Conservation (phyloP, 2,888 invertebrate genomes). For the Athrips mouffetella region DNA sequence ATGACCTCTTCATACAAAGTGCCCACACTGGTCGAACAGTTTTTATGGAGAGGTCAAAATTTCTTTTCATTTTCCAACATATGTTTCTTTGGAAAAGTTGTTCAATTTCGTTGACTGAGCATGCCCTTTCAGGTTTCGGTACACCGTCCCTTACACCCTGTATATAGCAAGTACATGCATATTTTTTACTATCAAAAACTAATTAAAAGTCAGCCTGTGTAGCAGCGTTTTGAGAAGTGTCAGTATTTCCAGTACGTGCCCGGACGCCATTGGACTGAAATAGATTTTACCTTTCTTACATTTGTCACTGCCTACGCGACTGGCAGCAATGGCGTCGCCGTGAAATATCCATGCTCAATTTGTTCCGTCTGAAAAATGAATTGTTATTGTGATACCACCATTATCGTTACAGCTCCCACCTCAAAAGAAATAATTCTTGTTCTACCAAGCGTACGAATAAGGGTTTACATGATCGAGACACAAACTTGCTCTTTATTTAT, state of each 20-base stretch:
- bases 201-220: too few relatives aligned
- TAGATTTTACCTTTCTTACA: conserved; percentile 21
- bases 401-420: not conserved
- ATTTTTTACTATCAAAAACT: too few relatives aligned
- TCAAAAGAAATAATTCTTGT: not conserved
- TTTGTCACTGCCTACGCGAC: conserved; percentile 4
- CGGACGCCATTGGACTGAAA: conserved; percentile 26
- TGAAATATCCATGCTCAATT: conserved; percentile 9
- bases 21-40: too few relatives aligned
- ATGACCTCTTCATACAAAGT: too few relatives aligned
- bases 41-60: too few relatives aligned
- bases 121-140: too few relatives aligned
- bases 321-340: not conserved
- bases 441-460: not conserved
- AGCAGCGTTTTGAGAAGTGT: too few relatives aligned
- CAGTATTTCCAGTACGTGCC: conserved; percentile 17
- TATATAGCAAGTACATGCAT: too few relatives aligned
- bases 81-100: too few relatives aligned
- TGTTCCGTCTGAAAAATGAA: conserved; percentile 9
- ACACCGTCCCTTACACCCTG: too few relatives aligned
- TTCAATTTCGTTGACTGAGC: too few relatives aligned
- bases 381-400: not conserved
- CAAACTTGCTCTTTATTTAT: not conserved
- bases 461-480: not conserved
- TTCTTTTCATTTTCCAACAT: too few relatives aligned